Evolutionary conservation across 2,888 invertebrate genomes (phyloP).

Genomic region (Rhagonycha fulva): DNA sequence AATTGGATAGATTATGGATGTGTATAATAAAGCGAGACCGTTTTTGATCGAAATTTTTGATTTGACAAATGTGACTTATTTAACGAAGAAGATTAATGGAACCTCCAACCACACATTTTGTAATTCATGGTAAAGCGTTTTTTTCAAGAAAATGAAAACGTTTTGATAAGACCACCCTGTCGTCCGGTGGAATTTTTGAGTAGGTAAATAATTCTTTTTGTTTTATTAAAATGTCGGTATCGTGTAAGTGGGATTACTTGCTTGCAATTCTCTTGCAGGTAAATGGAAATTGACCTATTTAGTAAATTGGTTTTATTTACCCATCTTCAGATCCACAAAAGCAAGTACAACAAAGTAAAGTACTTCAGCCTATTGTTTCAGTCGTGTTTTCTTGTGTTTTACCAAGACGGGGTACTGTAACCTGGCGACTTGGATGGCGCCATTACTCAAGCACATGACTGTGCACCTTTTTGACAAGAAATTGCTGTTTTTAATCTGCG

Average conservation of each 20-base stretch:
- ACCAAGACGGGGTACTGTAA: slow-evolving; percentile 26
- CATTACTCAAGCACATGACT: slow-evolving; percentile 36
- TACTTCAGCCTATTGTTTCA: slow-evolving; percentile 25
- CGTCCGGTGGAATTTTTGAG: not conserved
- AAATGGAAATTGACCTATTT: not conserved
- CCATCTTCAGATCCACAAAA: not conserved
- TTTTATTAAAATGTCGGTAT: slow-evolving; percentile 1
- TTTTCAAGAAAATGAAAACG: not conserved
- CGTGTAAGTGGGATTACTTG: not conserved
- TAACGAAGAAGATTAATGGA: not conserved
- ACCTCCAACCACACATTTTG: not conserved
- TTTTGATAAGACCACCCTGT: not conserved
- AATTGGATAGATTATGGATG: slow-evolving; percentile 16
- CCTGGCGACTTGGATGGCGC: slow-evolving; percentile 33
- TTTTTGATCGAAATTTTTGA: not conserved
- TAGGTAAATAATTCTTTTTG: not conserved
- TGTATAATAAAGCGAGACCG: not conserved
- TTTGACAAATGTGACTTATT: not conserved
- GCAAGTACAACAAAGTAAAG: not conserved
- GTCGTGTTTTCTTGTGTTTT: slow-evolving; percentile 30
- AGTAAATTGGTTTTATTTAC: not conserved
- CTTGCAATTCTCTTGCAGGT: not conserved
- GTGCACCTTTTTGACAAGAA: slow-evolving; percentile 16
- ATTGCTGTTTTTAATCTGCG: not conserved
- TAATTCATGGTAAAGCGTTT: not conserved